These are phyloP conservation scores for Isotomurus palustris DNA, from an alignment of 2,888 invertebrate genomes.

Conservation along the genomic window DNA sequence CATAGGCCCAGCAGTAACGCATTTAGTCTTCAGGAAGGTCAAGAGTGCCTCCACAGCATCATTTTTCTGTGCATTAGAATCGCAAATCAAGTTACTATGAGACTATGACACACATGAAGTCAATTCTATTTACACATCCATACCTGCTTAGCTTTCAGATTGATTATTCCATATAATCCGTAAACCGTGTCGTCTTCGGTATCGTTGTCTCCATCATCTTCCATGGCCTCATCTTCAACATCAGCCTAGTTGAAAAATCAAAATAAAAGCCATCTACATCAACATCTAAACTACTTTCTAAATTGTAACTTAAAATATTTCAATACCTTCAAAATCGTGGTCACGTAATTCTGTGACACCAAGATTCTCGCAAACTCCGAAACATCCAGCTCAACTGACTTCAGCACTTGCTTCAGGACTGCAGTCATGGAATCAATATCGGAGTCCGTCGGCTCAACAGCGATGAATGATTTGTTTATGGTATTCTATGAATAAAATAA, in stretches of 20 bases:
- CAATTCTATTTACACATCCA: neutral
- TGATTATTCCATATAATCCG: constrained; percentile 16
- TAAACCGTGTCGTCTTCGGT: constrained; percentile 25
- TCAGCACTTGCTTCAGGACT: constrained; percentile 18
- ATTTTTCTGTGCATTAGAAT: neutral
- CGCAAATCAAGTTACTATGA: neutral
- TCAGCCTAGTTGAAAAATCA: constrained; percentile 1
- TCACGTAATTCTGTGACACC: constrained; percentile 28
- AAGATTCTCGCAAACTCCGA: constrained; percentile 19
- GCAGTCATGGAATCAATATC: constrained; percentile 13
- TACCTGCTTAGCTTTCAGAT: constrained; percentile 8
- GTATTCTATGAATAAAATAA: too few species aligned
- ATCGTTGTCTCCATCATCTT: constrained; percentile 21
- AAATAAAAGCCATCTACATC: neutral
- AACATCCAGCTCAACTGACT: constrained; percentile 13
- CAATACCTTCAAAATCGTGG: constrained; percentile 30
- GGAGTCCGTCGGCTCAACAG: constrained; percentile 13
- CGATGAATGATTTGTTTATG: too few species aligned
- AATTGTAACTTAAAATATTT: neutral
- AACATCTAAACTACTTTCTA: neutral
- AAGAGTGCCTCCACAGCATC: neutral
- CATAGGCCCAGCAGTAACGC: constrained; percentile 1
- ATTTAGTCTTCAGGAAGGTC: neutral
- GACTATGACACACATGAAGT: neutral
- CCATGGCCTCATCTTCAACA: constrained; percentile 18